These are phyloP conservation scores for Dione juno DNA, from an alignment of 2,888 invertebrate species.

Conservation along the genomic window DNA sequence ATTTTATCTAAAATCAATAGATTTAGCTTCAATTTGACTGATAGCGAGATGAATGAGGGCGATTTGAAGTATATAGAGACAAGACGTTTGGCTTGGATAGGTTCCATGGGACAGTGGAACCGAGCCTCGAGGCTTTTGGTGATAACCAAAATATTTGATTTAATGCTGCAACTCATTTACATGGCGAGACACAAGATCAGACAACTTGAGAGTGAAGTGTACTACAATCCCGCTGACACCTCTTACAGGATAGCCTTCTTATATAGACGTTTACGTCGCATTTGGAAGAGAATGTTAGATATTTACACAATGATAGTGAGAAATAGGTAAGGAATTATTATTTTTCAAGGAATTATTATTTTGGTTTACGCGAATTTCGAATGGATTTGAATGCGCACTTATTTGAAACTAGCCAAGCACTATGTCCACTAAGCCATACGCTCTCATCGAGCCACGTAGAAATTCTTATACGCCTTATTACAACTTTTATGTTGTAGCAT, in stretches of 20 bases:
- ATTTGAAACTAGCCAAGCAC: too few relatives aligned
- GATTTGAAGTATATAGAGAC: constrained; percentile 29
- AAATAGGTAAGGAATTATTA: constrained; percentile 12
- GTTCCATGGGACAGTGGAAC: not conserved
- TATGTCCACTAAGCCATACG: too few relatives aligned
- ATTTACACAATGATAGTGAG: constrained; percentile 44
- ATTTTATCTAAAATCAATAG: constrained; percentile 40
- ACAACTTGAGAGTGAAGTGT: constrained; percentile 47
- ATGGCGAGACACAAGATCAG: constrained; percentile 54
- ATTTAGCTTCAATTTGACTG: constrained; percentile 17
- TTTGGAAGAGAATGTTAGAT: constrained; percentile 47
- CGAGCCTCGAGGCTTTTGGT: constrained; percentile 14
- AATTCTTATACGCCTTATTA: too few relatives aligned
- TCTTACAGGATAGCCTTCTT: constrained; percentile 55
- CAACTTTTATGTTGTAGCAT: too few relatives aligned
- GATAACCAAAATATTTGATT: constrained; percentile 48
- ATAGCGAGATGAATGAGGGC: constrained; percentile 7
- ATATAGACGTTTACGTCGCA: constrained; percentile 46
- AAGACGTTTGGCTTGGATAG: constrained; percentile 34
- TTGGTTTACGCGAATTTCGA: too few relatives aligned
- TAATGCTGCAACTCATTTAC: constrained; percentile 56
- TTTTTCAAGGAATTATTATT: too few relatives aligned
- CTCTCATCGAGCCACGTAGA: too few relatives aligned
- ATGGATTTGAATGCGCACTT: too few relatives aligned
- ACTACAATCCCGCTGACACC: constrained; percentile 52